Percentiles rank a stretch among this genome's conserved stretches.
These are phyloP conservation scores for Diabrotica balteata DNA, from an alignment of 2,888 invertebrate species.

Conservation along the genomic window DNA sequence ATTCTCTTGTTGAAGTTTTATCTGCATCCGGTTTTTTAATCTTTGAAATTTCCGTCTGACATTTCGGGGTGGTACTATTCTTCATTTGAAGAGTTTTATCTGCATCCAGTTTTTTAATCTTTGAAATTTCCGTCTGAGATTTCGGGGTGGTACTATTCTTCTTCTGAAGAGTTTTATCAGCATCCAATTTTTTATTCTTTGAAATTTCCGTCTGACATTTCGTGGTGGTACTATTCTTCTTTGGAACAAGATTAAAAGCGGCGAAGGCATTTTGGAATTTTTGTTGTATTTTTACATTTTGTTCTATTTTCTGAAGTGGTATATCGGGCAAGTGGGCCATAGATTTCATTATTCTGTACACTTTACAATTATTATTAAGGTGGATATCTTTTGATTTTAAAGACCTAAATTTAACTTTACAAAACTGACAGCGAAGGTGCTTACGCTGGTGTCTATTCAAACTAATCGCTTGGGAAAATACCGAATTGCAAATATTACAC, in stretches of 20 bases:
- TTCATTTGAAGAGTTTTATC: neutral
- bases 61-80: neutral
- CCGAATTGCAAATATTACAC: conserved; percentile 44
- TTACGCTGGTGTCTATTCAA: conserved; percentile 39
- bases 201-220: conserved; percentile 1
- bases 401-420: conserved; percentile 39
- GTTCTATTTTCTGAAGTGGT: conserved; percentile 39
- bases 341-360: conserved; percentile 32
- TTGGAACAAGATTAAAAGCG: conserved; percentile 6
- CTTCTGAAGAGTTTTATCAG: neutral
- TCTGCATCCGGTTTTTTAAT: neutral
- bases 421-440: conserved; percentile 46
- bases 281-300: conserved; percentile 30
- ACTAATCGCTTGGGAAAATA: conserved; percentile 33
- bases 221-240: neutral
- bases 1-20: neutral
- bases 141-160: neutral
- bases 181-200: neutral
- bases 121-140: neutral
- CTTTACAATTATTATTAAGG: conserved; percentile 35
- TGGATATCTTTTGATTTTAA: conserved; percentile 39
- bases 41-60: conserved; percentile 2
- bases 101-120: neutral
- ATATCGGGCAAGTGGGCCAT: conserved; percentile 37
- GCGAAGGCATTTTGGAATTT: conserved; percentile 39